These are phyloP conservation scores for Busseola fusca DNA, from an alignment of 2,888 invertebrate genomes.

Conservation along the genomic window DNA sequence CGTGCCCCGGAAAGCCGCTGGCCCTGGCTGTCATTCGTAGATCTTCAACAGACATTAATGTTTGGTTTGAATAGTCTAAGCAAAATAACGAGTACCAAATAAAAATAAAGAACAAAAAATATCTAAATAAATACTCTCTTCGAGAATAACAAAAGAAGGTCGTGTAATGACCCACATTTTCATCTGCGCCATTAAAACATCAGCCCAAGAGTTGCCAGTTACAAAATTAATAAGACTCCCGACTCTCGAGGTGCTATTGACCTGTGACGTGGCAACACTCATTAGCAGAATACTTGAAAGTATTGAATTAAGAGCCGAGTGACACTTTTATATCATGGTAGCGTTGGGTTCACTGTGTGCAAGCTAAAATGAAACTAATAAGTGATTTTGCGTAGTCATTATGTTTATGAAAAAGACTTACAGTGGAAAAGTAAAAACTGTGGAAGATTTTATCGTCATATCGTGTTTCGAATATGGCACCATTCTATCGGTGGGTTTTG, in stretches of 20 bases:
- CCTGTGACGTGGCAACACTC: constrained; percentile 21
- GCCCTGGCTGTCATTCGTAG: too few relatives aligned
- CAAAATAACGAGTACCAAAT: background rate
- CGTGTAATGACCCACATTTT: constrained; percentile 9
- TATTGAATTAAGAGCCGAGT: constrained; percentile 65
- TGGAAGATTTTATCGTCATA: background rate
- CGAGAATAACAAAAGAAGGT: background rate
- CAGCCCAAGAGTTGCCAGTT: background rate
- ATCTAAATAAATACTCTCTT: background rate
- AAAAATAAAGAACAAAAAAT: too few relatives aligned
- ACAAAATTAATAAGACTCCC: constrained; percentile 38
- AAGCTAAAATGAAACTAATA: background rate
- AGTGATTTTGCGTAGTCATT: background rate
- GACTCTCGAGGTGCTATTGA: constrained; percentile 12
- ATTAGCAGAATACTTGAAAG: constrained; percentile 58
- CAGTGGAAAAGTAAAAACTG: background rate
- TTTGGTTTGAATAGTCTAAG: background rate
- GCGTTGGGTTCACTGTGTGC: background rate
- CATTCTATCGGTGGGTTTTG: background rate
- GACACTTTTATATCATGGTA: constrained; percentile 19
- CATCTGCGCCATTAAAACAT: constrained; percentile 1
- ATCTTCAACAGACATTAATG: too few relatives aligned
- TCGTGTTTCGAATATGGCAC: background rate
- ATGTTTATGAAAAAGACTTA: background rate
- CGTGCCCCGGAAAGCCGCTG: too few relatives aligned